Evolutionary conservation across 2,888 invertebrate species (phyloP).

Genomic region (Lypha dubia): DNA sequence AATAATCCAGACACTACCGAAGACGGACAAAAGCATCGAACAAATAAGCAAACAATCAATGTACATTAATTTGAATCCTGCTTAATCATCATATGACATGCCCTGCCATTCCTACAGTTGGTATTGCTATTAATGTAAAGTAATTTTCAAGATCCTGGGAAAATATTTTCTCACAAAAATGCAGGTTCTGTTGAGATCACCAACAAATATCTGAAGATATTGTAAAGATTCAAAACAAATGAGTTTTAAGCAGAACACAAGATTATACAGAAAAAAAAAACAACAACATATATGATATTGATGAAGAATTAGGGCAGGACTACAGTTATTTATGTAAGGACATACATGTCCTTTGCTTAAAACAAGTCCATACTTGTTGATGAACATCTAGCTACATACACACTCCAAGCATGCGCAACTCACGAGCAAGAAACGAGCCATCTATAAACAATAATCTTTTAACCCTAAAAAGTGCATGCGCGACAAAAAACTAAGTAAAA

Average conservation of each 20-base stretch:
- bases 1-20: conserved; percentile 23
- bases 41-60: conserved; percentile 37
- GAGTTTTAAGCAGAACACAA: conserved; percentile 1
- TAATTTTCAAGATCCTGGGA: conserved; percentile 66
- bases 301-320: conserved; percentile 59
- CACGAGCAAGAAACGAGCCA: conserved; percentile 63
- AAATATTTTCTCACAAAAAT: conserved; percentile 62
- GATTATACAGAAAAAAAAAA: conserved; percentile 21
- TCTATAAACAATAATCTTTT: conserved; percentile 21
- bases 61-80: conserved; percentile 71
- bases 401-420: conserved; percentile 72
- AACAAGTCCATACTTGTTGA: background rate
- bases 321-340: conserved; percentile 2
- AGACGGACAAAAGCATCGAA: background rate
- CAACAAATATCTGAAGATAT: conserved; percentile 26
- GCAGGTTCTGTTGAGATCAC: conserved; percentile 1
- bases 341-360: conserved; percentile 25
- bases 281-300: conserved; percentile 21
- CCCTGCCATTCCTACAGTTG: conserved; percentile 13
- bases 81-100: conserved; percentile 67
- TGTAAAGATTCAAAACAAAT: conserved; percentile 8
- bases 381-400: background rate
- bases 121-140: conserved; percentile 37
- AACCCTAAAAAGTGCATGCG: background rate
- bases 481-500: no score